Percentiles rank a stretch among this genome's conserved stretches.
Evolutionary conservation across 2,797 vertebrate species (phyloP).

Genomic region (Schizothorax lantsangensis): DNA sequence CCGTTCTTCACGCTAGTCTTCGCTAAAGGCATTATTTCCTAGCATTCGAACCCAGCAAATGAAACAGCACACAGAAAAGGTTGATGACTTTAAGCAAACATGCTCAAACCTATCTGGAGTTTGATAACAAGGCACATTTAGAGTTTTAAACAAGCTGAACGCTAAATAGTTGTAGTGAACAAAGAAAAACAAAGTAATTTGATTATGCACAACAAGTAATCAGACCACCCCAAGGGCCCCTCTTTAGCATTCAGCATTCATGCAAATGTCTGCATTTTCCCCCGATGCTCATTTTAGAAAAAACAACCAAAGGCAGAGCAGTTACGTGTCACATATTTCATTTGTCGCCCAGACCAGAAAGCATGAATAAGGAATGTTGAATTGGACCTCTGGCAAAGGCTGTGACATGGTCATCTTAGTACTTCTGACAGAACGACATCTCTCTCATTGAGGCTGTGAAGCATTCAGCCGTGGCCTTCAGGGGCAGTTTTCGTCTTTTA

Average conservation of each 20-base stretch:
- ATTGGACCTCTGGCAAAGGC: slow-evolving; percentile 59
- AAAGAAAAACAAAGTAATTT: slow-evolving; percentile 28
- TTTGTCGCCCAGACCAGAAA: slow-evolving; percentile 65
- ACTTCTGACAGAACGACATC: slow-evolving; percentile 65
- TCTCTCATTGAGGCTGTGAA: slow-evolving; percentile 56
- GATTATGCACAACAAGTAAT: slow-evolving; percentile 15
- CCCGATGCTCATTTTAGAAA: background rate
- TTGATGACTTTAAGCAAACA: slow-evolving; percentile 21
- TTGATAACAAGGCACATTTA: slow-evolving; percentile 7
- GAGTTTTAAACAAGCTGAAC: slow-evolving; percentile 3
- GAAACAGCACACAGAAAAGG: background rate
- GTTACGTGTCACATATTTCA: background rate
- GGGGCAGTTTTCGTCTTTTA: slow-evolving; percentile 38
- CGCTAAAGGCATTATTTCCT: slow-evolving; percentile 44
- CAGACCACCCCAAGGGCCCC: background rate
- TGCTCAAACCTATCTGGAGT: slow-evolving; percentile 18
- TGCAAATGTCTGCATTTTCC: background rate
- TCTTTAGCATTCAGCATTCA: background rate
- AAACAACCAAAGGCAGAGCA: background rate
- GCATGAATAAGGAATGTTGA: slow-evolving; percentile 64
- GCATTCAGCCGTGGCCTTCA: slow-evolving; percentile 50
- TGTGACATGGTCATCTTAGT: slow-evolving; percentile 63
- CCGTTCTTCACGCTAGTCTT: slow-evolving; percentile 35
- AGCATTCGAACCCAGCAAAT: slow-evolving; percentile 8
- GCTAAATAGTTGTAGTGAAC: slow-evolving; percentile 2